These are phyloP conservation scores for Lagopus muta DNA, from an alignment of 2,113 vertebrate species.

Conservation along the genomic window DNA sequence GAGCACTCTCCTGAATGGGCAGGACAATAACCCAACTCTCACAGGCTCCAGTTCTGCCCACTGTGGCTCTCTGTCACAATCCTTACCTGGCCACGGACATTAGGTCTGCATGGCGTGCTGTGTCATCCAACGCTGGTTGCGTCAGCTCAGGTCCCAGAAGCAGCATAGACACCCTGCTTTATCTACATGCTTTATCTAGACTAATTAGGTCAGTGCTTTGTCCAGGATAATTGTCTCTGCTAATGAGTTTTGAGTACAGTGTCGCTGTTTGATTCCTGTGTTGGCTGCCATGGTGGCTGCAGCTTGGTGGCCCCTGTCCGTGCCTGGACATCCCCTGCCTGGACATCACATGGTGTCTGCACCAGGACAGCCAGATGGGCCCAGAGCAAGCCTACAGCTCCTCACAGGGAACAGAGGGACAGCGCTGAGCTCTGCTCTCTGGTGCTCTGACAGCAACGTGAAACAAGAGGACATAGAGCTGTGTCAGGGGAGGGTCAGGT, in stretches of 20 bases:
- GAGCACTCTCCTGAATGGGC: accelerated
- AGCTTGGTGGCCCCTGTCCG: accelerated
- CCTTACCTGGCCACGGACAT: accelerated
- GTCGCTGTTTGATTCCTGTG: accelerated
- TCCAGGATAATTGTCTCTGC: constrained; percentile 2
- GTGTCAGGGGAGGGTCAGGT: no score
- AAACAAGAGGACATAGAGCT: no score
- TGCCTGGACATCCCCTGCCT: background rate
- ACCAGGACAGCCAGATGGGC: no score
- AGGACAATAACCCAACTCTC: background rate
- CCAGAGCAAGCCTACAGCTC: background rate
- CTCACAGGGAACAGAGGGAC: no score
- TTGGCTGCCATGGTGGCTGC: accelerated
- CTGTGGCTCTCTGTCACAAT: background rate
- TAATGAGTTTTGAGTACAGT: background rate
- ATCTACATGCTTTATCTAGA: constrained; percentile 17
- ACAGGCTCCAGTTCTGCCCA: background rate
- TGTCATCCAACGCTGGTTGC: background rate
- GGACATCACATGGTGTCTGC: accelerated
- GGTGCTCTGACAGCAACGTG: no score
- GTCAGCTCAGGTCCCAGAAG: background rate
- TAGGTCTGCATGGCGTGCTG: background rate
- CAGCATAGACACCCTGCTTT: background rate
- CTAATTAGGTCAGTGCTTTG: constrained; percentile 17
- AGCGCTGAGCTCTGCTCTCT: no score